Percentiles rank a stretch among this genome's conserved stretches.
Evolutionary conservation across 37 sponge, comb jelly and placozoan genomes (phyloP).

Genomic region (Hexactinellida sp.): DNA sequence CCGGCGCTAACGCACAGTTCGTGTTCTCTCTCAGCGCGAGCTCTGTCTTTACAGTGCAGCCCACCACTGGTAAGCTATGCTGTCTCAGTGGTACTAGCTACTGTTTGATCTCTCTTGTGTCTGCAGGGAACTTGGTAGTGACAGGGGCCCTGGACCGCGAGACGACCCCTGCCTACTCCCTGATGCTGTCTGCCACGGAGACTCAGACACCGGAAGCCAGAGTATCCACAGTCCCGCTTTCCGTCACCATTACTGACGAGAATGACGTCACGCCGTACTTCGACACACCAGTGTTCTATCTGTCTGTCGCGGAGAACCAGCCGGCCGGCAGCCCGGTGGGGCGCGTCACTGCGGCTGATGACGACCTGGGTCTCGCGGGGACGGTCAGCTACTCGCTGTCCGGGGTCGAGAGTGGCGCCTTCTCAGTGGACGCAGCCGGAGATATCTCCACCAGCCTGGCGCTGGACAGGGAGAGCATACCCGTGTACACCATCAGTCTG

Average conservation of each 20-base stretch:
- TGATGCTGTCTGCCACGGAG: neutral
- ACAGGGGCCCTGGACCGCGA: neutral
- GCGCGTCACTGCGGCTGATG: conserved; percentile 15
- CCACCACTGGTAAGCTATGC: neutral
- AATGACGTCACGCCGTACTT: conserved; percentile 51
- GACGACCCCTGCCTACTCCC: conserved; percentile 10
- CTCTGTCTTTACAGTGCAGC: neutral
- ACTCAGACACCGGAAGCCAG: neutral
- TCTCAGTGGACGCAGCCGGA: neutral
- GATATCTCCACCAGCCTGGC: neutral
- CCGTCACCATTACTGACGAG: conserved; percentile 42
- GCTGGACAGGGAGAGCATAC: neutral
- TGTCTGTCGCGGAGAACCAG: conserved; percentile 17
- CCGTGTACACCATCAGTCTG: neutral
- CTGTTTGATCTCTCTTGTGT: too few species aligned
- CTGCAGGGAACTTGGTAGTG: neutral
- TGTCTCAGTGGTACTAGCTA: too few species aligned
- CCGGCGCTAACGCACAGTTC: conserved; percentile 24
- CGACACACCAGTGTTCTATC: neutral
- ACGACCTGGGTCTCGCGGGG: conserved; percentile 14
- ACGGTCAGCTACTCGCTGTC: neutral
- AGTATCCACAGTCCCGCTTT: neutral
- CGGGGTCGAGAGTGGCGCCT: neutral
- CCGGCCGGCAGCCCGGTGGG: neutral
- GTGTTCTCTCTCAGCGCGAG: neutral